Percentiles rank a stretch among this genome's conserved stretches.
These are phyloP conservation scores for Petrocephalus sullivani DNA, from an alignment of 2,797 vertebrate genomes.

Conservation along the genomic window DNA sequence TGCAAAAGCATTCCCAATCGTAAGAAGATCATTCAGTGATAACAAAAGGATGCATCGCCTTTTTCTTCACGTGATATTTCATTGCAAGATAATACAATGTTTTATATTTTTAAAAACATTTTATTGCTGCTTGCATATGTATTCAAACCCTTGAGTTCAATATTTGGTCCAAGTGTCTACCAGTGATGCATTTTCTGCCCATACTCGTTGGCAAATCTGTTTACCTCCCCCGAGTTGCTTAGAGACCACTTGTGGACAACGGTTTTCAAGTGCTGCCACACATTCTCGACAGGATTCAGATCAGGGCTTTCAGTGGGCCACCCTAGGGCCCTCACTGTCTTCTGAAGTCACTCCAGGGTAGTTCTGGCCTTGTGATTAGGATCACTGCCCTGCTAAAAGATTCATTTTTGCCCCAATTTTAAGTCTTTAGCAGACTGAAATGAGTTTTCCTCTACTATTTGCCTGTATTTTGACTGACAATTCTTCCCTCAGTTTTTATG, in stretches of 20 bases:
- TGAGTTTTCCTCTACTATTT: not conserved
- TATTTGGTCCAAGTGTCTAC: not conserved
- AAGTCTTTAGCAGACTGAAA: slow-evolving; percentile 3
- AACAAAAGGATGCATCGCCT: not conserved
- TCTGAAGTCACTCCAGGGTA: not conserved
- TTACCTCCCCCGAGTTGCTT: not conserved
- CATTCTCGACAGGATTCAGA: not conserved
- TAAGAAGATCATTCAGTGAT: not conserved
- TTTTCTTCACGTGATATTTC: not conserved
- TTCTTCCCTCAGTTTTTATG: not conserved
- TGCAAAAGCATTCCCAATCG: not conserved
- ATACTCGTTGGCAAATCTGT: not conserved
- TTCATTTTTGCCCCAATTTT: not conserved
- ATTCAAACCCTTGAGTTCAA: not conserved
- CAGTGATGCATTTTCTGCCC: not conserved
- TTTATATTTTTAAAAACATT: not conserved
- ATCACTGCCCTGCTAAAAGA: not conserved
- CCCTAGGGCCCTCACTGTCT: not conserved
- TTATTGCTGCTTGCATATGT: not conserved
- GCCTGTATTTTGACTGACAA: not conserved
- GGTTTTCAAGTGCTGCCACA: not conserved
- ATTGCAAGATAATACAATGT: not conserved
- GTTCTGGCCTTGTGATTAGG: not conserved
- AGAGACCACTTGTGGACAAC: not conserved
- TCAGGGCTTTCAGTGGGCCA: not conserved